These are phyloP conservation scores for Dolomedes plantarius DNA, from an alignment of 2,888 invertebrate species.

Conservation along the genomic window DNA sequence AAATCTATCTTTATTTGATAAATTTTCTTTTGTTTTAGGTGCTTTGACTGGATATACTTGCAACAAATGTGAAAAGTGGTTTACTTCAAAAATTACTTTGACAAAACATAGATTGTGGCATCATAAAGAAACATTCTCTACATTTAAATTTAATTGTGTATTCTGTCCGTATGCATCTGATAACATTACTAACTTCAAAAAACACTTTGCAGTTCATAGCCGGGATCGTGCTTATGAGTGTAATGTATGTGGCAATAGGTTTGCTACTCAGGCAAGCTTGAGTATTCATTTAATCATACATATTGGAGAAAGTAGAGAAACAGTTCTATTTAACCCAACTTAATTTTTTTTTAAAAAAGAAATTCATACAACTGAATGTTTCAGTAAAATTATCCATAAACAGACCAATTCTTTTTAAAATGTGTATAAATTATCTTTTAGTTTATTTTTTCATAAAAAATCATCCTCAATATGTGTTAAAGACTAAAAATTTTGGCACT, in stretches of 20 bases:
- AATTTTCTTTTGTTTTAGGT: neutral
- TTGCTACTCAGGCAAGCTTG: neutral
- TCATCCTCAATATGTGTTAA: too few relatives aligned
- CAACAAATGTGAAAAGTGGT: conserved; percentile 25
- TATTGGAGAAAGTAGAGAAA: neutral
- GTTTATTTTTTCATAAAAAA: too few relatives aligned
- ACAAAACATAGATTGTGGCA: conserved; percentile 49
- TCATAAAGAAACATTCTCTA: conserved; percentile 26
- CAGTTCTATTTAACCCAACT: neutral
- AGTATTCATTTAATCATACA: conserved; percentile 2
- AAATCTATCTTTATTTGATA: too few relatives aligned
- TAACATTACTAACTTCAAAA: conserved; percentile 13
- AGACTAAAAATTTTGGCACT: too few relatives aligned
- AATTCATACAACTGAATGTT: too few relatives aligned
- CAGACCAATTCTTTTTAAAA: too few relatives aligned
- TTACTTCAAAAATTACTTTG: conserved; percentile 48
- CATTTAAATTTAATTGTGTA: neutral
- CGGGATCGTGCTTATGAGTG: neutral
- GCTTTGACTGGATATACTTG: neutral
- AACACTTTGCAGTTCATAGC: neutral
- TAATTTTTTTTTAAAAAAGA: too few relatives aligned
- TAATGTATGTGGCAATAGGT: conserved; percentile 16
- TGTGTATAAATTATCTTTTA: too few relatives aligned
- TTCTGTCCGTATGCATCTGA: conserved; percentile 1
- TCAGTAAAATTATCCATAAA: too few relatives aligned